Evolutionary conservation across 2,888 invertebrate species (phyloP).

Genomic region (Agrilus mali): DNA sequence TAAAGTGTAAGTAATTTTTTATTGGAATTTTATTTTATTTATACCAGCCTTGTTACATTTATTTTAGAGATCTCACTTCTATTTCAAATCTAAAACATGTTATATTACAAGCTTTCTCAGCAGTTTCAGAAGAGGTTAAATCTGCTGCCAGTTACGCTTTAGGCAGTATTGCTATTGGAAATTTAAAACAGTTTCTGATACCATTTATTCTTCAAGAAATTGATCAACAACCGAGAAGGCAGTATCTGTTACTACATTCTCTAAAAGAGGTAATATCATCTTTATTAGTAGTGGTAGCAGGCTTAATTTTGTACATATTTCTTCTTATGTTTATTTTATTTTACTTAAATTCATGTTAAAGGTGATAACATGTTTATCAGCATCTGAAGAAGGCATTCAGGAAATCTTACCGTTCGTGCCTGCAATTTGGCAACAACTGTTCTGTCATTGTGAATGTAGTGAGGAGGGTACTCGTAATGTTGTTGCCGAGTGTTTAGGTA

Average conservation of each 20-base stretch:
- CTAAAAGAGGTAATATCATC: slow-evolving; percentile 70
- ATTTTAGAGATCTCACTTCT: slow-evolving; percentile 60
- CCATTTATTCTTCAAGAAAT: slow-evolving; percentile 92
- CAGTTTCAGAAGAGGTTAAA: slow-evolving; percentile 91
- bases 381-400: slow-evolving; percentile 59
- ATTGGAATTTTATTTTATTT: neutral
- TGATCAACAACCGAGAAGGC: slow-evolving; percentile 84
- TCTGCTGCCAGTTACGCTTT: slow-evolving; percentile 95
- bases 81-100: slow-evolving; percentile 64
- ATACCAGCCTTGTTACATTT: slow-evolving; percentile 2
- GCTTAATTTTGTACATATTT: neutral
- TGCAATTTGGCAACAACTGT: slow-evolving; percentile 84
- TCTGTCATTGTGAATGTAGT: slow-evolving; percentile 88
- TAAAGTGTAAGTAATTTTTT: slow-evolving; percentile 56
- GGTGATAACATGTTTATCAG: slow-evolving; percentile 76
- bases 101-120: slow-evolving; percentile 77
- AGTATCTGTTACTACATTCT: slow-evolving; percentile 92
- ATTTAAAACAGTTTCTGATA: slow-evolving; percentile 72
- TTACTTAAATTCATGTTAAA: slow-evolving; percentile 20
- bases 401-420: slow-evolving; percentile 70
- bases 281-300: no score
- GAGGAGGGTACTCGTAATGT: slow-evolving; percentile 99
- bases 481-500: slow-evolving; percentile 96
- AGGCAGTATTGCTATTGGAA: slow-evolving; percentile 92
- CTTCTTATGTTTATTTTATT: neutral